Percentiles rank a stretch among this genome's conserved stretches.
Evolutionary conservation across 2,113 vertebrate genomes (phyloP).

Genomic region (Sakesphorus luctuosus): DNA sequence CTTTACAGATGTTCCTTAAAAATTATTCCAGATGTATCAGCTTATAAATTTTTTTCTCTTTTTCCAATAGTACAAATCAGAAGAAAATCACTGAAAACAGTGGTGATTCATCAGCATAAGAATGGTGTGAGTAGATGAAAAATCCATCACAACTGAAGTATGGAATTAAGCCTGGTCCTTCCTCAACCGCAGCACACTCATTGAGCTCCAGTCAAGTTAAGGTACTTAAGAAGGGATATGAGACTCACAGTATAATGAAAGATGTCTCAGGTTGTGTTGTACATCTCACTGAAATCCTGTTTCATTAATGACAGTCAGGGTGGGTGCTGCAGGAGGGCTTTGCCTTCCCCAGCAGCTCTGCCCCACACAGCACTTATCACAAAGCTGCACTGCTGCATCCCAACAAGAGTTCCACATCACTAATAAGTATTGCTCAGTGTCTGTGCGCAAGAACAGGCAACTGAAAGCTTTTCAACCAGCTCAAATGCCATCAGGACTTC

Average conservation of each 20-base stretch:
- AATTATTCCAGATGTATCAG: neutral
- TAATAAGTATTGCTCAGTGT: fast-evolving
- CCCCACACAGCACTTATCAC: neutral
- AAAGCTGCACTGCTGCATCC: neutral
- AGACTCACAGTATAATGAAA: neutral
- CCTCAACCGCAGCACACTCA: neutral
- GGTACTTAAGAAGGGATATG: neutral
- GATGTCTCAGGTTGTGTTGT: neutral
- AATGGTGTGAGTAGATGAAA: neutral
- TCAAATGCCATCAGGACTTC: neutral
- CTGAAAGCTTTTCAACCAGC: neutral
- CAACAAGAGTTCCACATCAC: neutral
- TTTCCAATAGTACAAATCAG: neutral
- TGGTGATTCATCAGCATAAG: fast-evolving
- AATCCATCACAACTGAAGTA: neutral
- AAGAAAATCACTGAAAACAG: neutral
- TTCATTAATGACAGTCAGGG: neutral
- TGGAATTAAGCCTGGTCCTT: neutral
- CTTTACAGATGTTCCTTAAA: neutral
- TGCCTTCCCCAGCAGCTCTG: neutral
- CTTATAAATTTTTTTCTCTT: neutral
- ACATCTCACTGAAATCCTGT: neutral
- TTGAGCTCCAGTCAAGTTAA: neutral
- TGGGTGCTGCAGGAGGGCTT: neutral
- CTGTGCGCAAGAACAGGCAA: neutral